Evolutionary conservation across 2,113 vertebrate species (phyloP), one percentile per base, ranked within the genome.

Genomic region (Atlantisia rogersi): DNA sequence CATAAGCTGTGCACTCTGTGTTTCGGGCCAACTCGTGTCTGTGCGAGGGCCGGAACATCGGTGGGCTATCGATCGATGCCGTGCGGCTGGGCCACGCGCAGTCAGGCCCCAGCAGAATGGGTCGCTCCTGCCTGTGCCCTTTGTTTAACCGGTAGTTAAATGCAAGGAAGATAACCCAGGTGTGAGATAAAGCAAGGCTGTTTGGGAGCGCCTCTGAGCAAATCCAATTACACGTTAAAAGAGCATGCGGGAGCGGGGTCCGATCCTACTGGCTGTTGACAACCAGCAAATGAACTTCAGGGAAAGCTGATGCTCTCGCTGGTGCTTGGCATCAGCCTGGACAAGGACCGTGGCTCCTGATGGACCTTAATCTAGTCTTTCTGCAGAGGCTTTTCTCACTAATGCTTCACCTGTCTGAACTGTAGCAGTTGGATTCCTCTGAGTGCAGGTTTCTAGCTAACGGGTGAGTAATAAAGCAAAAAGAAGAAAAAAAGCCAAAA

Each of bases 1-100:
- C 9, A 8, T 0, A 12, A 70, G 7, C 25, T 1, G 50, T 20
- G 21, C 37, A 9, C 39, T 25, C 32, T 39, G 35, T 5, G 13
- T 76, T 82, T 19, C 29, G 13, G 90, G 52, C 67, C 92, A 15
- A 2, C 40, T 3, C 2, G 37, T 18, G 63, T 12, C 8, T 12
- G 11, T 29, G 39, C 0, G 1, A 31, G 60, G 65, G 70, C 56
- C 35, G 90, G 39, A 39, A 50, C 56, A 28, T 2, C 2, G 3
- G n/a, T 0, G 12, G 70, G 82, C 39, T 48, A 6, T 63, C 6
- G 67, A 83, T 78, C 4, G 15, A 13, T 40, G 11, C 32, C 7
- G 4, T 1, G 3, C 15, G 26, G 53, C 55, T 78, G 40, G 65
- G 67, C 90, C 10, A 13, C 52, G 86, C 74, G 6, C 63, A 9